These are phyloP conservation scores for Tyria jacobaeae DNA, from an alignment of 2,888 invertebrate genomes.

Conservation along the genomic window DNA sequence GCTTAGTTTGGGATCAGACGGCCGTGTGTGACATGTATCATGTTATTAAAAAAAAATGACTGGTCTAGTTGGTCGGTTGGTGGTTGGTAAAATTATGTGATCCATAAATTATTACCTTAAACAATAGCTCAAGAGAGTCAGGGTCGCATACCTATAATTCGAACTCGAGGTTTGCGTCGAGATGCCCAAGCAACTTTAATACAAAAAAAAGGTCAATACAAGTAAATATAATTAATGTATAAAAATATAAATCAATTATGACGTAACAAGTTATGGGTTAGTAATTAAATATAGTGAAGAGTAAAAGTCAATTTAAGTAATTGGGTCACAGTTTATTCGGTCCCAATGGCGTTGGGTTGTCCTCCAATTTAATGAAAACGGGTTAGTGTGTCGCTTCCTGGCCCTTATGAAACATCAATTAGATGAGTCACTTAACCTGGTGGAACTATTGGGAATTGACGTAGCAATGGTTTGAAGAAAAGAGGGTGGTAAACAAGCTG, in stretches of 20 bases:
- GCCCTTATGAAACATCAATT: slow-evolving; percentile 10
- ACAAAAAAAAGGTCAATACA: too few species aligned
- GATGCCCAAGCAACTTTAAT: too few species aligned
- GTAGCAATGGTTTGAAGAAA: slow-evolving; percentile 3
- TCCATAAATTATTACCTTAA: too few species aligned
- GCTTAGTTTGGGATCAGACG: too few species aligned
- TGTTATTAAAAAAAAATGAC: too few species aligned
- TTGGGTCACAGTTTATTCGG: slow-evolving; percentile 9
- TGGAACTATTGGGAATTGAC: slow-evolving; percentile 13
- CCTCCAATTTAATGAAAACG: slow-evolving; percentile 17
- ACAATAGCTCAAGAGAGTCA: too few species aligned
- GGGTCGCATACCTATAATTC: too few species aligned
- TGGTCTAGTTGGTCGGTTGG: too few species aligned
- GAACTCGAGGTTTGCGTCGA: too few species aligned
- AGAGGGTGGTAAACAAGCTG: neutral
- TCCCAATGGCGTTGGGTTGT: slow-evolving; percentile 9
- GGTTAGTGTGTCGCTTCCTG: slow-evolving; percentile 18
- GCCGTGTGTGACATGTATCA: too few species aligned
- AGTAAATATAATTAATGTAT: too few species aligned
- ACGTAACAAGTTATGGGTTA: neutral
- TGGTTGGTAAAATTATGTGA: too few species aligned
- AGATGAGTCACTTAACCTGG: slow-evolving; percentile 13
- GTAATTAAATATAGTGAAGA: slow-evolving; percentile 2
- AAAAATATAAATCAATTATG: neutral
- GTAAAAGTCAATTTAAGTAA: slow-evolving; percentile 20